Conservation (phyloP, 2,888 invertebrate species). For the Emmelina monodactyla region DNA sequence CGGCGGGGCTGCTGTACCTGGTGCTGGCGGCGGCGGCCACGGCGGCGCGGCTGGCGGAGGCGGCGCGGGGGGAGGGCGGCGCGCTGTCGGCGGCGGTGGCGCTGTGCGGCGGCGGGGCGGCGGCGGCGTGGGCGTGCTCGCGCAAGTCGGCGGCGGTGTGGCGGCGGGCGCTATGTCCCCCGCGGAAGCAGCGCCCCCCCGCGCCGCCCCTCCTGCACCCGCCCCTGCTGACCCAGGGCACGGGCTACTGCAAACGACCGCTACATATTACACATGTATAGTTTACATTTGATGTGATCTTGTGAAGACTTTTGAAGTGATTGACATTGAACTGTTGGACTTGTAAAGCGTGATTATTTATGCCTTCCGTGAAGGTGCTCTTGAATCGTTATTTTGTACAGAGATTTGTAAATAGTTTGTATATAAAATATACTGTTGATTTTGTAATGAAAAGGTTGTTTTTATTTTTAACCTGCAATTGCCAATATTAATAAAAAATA, state of each 20-base stretch:
- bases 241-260: slow-evolving; percentile 50
- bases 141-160: slow-evolving; percentile 71
- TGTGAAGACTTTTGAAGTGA: background rate
- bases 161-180: slow-evolving; percentile 64
- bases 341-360: slow-evolving; percentile 10
- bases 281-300: background rate
- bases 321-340: background rate
- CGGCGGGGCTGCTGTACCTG: slow-evolving; percentile 80
- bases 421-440: slow-evolving; percentile 50
- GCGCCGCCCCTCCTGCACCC: slow-evolving; percentile 43
- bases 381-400: slow-evolving; percentile 31
- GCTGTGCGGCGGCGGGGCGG: slow-evolving; percentile 69
- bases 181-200: slow-evolving; percentile 43
- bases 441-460: slow-evolving; percentile 26
- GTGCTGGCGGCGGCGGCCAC: slow-evolving; percentile 75
- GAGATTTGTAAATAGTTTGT: slow-evolving; percentile 52
- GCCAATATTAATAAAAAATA: no score
- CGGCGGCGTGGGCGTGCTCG: slow-evolving; percentile 64
- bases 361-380: slow-evolving; percentile 62
- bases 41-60: slow-evolving; percentile 73
- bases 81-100: slow-evolving; percentile 48
- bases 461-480: slow-evolving; percentile 18
- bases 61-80: slow-evolving; percentile 55
- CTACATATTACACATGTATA: slow-evolving; percentile 34
- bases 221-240: no score